Base-by-base conservation (phyloP, 1,140 invertebrate species). In the Hermetia illucens region DNA sequence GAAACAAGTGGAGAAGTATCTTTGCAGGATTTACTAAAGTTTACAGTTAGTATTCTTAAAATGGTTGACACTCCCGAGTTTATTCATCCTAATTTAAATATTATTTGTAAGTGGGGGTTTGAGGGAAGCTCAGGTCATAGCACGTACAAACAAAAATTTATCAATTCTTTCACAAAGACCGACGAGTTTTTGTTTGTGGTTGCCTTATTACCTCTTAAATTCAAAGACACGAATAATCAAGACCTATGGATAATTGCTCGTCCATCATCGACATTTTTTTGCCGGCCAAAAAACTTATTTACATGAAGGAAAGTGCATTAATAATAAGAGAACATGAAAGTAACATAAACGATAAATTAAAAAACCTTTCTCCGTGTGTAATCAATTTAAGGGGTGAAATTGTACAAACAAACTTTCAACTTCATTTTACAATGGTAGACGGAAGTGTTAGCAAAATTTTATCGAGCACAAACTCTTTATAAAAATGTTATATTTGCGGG, bases 401-500 rank as follows among this genome's bases (percentile, higher is more conserved):
- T 12, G 16, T 29, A 8, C 4, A 12, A 29, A 29, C n/a, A 12
- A 29, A 4, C n/a, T 29, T 29, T 29, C 27, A 15, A 15, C 16
- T 29, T 29, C 27, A 3, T 29, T 29, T 29, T 12, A 29, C 27
- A 29, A 29, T 29, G 27, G 12, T 29, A 13, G 27, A 29, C 16
- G 27, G 27, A 8, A 29, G 27, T 29, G 27, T 15, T 3, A 29
- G n/a, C n/a, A 29, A 29, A 13, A 15, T 15, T 13, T 29, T 29
- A 9, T 13, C 12, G n/a, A 15, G 27, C n/a, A 15, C 27, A 8
- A 29, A 29, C 9, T 12, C 27, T 13, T 12, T 15, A 13, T 15
- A 29, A 29, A 29, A 29, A 12, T 29, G 27, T 29, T 29, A 29
- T 15, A 29, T 29, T 29, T 29, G 27, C 16, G 27, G 27, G 16